phyloP scores from a whole-genome alignment of 1,140 invertebrate genomes.

The Sminthurides bifidus region DNA sequence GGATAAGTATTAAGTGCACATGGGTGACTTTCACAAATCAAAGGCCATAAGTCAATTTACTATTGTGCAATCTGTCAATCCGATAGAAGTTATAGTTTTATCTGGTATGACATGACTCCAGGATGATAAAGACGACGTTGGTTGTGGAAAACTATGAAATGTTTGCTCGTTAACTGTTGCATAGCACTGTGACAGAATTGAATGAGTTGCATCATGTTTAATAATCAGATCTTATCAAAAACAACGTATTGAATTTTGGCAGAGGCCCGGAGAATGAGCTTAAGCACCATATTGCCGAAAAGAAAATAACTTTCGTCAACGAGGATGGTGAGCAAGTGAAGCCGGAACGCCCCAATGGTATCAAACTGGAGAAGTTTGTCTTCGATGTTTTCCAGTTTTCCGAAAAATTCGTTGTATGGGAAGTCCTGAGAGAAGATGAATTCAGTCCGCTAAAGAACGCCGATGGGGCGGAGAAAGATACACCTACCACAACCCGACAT shows the following conservation, averaged over 20 bases:
- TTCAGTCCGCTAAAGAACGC: constrained; percentile 96
- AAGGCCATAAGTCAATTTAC: background rate
- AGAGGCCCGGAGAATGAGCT: constrained; percentile 55
- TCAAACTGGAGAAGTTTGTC: constrained; percentile 95
- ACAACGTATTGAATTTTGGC: background rate
- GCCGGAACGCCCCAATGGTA: constrained; percentile 79
- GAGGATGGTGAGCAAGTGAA: constrained; percentile 54
- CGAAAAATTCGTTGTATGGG: constrained; percentile 82
- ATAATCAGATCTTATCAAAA: background rate
- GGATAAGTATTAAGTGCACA: no score
- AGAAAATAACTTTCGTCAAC: constrained; percentile 87
- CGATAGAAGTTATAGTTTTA: no score
- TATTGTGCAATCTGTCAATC: no score
- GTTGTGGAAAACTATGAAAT: background rate
- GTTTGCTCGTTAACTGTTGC: background rate
- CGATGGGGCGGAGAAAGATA: constrained; percentile 74
- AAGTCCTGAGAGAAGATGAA: constrained; percentile 82
- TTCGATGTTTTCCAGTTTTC: constrained; percentile 96
- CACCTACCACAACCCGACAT: constrained; percentile 67
- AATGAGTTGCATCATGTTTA: background rate
- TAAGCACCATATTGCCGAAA: constrained; percentile 89
- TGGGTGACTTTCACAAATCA: background rate
- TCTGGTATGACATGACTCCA: background rate
- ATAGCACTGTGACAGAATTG: background rate
- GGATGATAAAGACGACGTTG: background rate